Evolutionary conservation across 2,888 invertebrate genomes (phyloP), one percentile per base, ranked within the genome.

Genomic region (Nephrocerus scutellatus): DNA sequence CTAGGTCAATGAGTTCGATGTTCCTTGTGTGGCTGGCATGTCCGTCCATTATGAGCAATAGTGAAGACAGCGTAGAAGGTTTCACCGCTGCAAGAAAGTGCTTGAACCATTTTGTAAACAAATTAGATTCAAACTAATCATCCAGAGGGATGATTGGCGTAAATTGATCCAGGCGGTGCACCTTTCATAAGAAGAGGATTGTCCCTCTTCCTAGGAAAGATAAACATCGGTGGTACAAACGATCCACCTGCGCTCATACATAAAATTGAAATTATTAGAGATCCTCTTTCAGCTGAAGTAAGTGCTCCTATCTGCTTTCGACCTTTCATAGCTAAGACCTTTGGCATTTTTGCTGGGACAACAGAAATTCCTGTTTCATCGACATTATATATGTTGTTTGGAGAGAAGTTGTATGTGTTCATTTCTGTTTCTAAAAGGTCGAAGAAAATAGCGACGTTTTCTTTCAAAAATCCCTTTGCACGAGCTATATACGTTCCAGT

Each of bases 11-110:
- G n/a, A 41, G 30, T 23, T 43, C 41, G 12, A 39, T 43, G 24
- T 43, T 46, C 30, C 35, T 32, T 20, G 30, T 39, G 30, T 43
- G 41, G 23, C 41, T 46, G 7, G 31, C 36, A 46, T 41, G 43
- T 16, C 46, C 46, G 24, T 43, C 39, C 38, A 43, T 38, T 38
- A 46, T 41, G 9, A 43, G 41, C 20, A 43, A 12, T 4, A 37
- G 30, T 6, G 41, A 39, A 10, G 41, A 43, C 22, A 36, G 28
- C 21, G 15, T 26, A 14, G 43, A 14, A 15, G 41, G 40, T 33
- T 41, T 46, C 4, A 46, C 33, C 9, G 19, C 23, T 26, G 19
- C 28, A 6, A 46, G 18, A 30, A 43, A 46, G 36, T 43, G 39
- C 20, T 37, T 39, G 32, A 43, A 46, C 40, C 37, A 45, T 21